Evolutionary conservation across 1,140 invertebrate genomes (phyloP).

Genomic region (Melipona quadrifasciata): DNA sequence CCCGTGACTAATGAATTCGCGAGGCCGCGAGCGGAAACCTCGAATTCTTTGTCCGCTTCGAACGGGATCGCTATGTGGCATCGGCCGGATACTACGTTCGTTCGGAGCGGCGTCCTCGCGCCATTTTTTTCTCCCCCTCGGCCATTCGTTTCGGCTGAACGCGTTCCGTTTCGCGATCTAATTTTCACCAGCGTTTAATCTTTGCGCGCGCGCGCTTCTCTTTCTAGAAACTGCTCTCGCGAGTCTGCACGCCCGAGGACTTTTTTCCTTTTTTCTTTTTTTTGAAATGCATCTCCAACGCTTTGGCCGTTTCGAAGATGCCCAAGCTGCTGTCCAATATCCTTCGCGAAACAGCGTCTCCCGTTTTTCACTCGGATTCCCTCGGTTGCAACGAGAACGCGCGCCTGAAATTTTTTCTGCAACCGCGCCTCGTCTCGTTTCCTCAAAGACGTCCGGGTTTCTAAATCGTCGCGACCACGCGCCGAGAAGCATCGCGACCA

Average conservation of each 20-base stretch:
- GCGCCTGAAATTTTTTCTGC: constrained; percentile 10
- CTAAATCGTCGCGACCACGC: not conserved
- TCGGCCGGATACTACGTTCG: not conserved
- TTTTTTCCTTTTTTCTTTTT: not conserved
- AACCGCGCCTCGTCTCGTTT: too few species aligned
- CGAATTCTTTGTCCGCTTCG: not conserved
- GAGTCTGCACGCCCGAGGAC: not conserved
- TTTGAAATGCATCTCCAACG: not conserved
- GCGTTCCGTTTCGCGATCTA: constrained; percentile 66
- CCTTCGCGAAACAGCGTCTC: too few species aligned
- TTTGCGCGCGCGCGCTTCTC: constrained; percentile 49
- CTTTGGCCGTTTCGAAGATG: too few species aligned
- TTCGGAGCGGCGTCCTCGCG: not conserved
- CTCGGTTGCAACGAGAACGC: constrained; percentile 6
- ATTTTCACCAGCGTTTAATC: constrained; percentile 71
- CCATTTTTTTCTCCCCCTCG: too few species aligned
- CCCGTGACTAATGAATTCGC: constrained; percentile 14
- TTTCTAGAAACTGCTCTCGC: not conserved
- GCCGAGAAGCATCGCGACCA: too few species aligned
- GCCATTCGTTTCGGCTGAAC: constrained; percentile 62
- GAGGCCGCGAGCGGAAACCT: not conserved
- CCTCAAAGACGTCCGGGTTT: too few species aligned
- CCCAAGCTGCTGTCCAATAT: too few species aligned
- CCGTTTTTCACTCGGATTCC: too few species aligned
- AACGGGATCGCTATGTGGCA: too few species aligned